phyloP scores from a whole-genome alignment of 2,113 vertebrate species.

The Gorsachius goisagi region DNA sequence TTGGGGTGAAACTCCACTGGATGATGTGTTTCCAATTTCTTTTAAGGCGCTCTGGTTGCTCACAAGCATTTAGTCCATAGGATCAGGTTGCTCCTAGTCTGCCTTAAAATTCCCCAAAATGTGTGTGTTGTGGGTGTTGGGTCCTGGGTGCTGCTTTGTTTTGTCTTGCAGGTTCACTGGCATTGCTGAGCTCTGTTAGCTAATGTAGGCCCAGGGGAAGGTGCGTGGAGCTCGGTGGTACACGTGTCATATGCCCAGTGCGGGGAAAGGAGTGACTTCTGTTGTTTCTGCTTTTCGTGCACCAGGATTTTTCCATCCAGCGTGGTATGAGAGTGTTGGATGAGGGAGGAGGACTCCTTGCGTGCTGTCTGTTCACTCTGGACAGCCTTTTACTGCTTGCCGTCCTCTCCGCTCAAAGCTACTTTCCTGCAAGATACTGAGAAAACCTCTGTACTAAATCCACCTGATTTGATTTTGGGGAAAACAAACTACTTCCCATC shows the following conservation, averaged over 20 bases:
- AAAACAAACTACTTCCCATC: background rate
- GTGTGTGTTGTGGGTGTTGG: background rate
- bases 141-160: background rate
- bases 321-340: accelerated
- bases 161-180: background rate
- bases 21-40: background rate
- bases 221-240: background rate
- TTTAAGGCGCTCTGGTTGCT: background rate
- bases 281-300: background rate
- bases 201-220: background rate
- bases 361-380: background rate
- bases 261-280: background rate
- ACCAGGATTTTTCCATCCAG: accelerated
- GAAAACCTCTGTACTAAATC: background rate
- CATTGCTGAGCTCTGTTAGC: background rate
- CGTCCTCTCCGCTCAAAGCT: background rate
- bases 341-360: background rate
- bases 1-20: background rate
- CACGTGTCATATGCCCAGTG: accelerated
- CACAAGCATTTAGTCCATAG: background rate
- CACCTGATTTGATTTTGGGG: background rate
- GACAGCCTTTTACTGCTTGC: background rate
- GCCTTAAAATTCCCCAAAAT: background rate
- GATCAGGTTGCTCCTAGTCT: background rate
- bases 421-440: background rate